Evolutionary conservation across 2,113 vertebrate species (phyloP).

Genomic region (Corythornis cristatus): DNA sequence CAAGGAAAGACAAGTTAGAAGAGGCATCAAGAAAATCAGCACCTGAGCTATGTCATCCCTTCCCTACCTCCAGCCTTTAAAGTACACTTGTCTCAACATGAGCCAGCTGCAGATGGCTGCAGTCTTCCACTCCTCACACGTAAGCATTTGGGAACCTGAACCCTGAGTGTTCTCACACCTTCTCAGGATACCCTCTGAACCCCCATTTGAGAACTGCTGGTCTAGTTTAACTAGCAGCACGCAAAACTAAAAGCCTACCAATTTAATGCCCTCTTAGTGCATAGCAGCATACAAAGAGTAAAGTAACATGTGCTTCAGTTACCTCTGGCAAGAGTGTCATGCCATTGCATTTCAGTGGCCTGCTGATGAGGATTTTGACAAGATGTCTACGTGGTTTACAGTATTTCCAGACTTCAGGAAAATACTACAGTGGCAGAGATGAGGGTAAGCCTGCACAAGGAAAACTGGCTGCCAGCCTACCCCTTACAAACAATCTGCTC

Average conservation of each 20-base stretch:
- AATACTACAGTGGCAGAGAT: slow-evolving; percentile 47
- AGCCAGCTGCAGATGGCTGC: neutral
- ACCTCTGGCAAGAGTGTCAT: slow-evolving; percentile 23
- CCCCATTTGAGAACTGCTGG: slow-evolving; percentile 55
- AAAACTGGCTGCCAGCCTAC: slow-evolving; percentile 51
- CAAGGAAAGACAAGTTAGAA: neutral
- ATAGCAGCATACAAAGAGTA: slow-evolving; percentile 57
- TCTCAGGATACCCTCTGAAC: neutral
- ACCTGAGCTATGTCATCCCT: neutral
- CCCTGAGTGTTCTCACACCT: neutral
- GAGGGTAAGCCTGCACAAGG: slow-evolving; percentile 39
- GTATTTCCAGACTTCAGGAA: slow-evolving; percentile 37
- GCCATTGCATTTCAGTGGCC: slow-evolving; percentile 37
- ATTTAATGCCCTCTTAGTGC: slow-evolving; percentile 59
- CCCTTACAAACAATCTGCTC: slow-evolving; percentile 48
- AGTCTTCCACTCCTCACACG: neutral
- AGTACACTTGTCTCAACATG: neutral
- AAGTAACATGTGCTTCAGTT: slow-evolving; percentile 56
- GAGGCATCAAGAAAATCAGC: slow-evolving; percentile 15
- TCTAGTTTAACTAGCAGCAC: slow-evolving; percentile 58
- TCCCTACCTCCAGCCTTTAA: neutral
- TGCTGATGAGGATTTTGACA: neutral
- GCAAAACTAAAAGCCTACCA: slow-evolving; percentile 14
- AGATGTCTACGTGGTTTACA: neutral
- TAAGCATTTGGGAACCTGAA: neutral